These are phyloP conservation scores for Oryzias melastigma DNA, from an alignment of 2,113 vertebrate genomes.

Conservation along the genomic window DNA sequence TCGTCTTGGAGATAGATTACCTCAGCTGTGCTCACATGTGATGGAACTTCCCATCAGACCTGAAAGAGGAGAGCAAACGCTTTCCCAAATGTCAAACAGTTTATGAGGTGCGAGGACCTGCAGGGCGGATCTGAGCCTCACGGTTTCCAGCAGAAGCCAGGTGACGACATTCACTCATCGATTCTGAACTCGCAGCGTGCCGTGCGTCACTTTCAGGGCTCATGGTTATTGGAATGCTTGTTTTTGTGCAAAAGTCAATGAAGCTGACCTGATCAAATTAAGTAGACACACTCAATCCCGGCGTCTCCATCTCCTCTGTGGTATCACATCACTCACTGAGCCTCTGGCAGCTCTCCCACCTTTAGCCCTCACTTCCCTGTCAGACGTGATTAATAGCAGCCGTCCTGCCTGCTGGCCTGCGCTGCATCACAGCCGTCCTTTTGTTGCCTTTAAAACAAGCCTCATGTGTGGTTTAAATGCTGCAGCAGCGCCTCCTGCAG, in stretches of 20 bases:
- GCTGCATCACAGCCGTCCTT: conserved; percentile 41
- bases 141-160: not conserved
- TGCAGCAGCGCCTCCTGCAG: conserved; percentile 53
- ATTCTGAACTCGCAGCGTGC: not conserved
- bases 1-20: too few species aligned
- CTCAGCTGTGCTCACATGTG: too few species aligned
- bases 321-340: conserved; percentile 47
- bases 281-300: conserved; percentile 7
- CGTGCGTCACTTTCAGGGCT: not conserved
- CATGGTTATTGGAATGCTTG: not conserved
- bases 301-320: conserved; percentile 15
- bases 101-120: too few species aligned
- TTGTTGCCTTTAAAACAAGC: conserved; percentile 56
- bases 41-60: too few species aligned
- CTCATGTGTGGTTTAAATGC: conserved; percentile 18
- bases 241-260: not conserved
- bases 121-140: too few species aligned
- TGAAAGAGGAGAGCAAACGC: not conserved
- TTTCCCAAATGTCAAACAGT: not conserved
- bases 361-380: conserved; percentile 57
- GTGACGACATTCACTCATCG: not conserved
- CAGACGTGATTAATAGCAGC: conserved; percentile 68
- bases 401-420: conserved; percentile 53
- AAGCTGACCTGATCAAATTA: conserved; percentile 1
- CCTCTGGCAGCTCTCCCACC: conserved; percentile 49